phyloP scores from a whole-genome alignment of 2,888 invertebrate genomes.

The Nematopogon swammerdamellus region DNA sequence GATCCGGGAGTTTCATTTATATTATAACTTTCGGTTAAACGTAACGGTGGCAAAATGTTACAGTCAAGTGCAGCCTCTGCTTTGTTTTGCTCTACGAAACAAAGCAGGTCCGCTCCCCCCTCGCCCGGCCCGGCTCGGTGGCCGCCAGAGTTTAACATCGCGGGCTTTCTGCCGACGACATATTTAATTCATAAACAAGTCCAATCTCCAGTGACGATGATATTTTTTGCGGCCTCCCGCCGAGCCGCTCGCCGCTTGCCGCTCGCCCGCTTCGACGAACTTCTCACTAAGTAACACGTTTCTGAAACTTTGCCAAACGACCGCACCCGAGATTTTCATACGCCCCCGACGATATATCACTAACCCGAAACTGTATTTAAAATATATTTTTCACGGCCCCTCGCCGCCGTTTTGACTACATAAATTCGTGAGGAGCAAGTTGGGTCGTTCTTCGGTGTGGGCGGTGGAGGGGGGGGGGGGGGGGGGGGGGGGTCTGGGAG shows the following conservation, averaged over 20 bases:
- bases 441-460: conserved; percentile 9
- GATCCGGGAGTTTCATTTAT: too few species aligned
- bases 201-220: neutral
- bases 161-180: neutral
- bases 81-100: neutral
- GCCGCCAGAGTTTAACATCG: neutral
- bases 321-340: conserved; percentile 7
- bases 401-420: conserved; percentile 6
- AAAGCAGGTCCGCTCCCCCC: neutral
- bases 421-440: conserved; percentile 26
- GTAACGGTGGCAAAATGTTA: neutral
- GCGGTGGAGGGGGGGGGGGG: conserved; percentile 8
- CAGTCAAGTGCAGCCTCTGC: neutral
- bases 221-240: neutral
- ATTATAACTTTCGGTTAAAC: too few species aligned
- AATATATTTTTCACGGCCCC: conserved; percentile 24
- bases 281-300: conserved; percentile 11
- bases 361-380: conserved; percentile 18
- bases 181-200: neutral
- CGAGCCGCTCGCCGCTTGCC: neutral
- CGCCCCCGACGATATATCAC: conserved; percentile 19
- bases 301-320: conserved; percentile 22
- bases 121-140: neutral
- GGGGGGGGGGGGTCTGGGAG: too few species aligned
- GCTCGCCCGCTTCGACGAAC: neutral